Evolutionary conservation across 1,140 invertebrate genomes (phyloP), one percentile per base, ranked within the genome.

Genomic region (Nymphalis io): DNA sequence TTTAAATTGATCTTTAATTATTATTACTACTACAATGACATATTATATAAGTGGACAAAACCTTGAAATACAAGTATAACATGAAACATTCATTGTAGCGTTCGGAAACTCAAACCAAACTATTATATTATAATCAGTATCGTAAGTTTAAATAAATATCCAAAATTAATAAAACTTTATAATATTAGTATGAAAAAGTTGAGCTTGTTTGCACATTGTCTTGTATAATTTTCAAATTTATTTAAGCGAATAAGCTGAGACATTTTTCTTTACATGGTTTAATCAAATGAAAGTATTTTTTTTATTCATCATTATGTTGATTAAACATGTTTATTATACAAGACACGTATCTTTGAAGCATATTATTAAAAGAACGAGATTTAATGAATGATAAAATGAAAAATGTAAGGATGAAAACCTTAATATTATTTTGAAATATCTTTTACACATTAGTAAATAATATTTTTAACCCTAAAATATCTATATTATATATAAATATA

Each of bases 231-330:
- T 20, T 51, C 11, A 1, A 51, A 16, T 51, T 20, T 18, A 18
- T 51, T 51, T 20, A 51, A 51, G 46, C 15, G n/a, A 51, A 51
- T 51, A 51, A 51, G 20, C 46, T 20, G 10, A 51, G 46, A 51
- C 18, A 51, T 51, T 51, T 51, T 51, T 51, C 46, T 51, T 51
- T 51, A 51, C 46, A 20, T 8, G 46, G 6, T 51, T 51, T 51
- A 51, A 51, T 51, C 46, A 51, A 51, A 51, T 51, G 46, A 51
- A 51, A 51, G 20, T 51, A 51, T 51, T 51, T 51, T 51, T 51
- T 20, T 51, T 51, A 51, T 51, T 51, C 46, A 51, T 51, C 18
- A 51, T 2, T 11, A 20, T 20, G 46, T 51, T 51, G 46, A 51
- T 51, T 51, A 51, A 51, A 51, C 16, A 51, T 51, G 46, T 10